A percentile compares a stretch with the other conserved stretches of the same genome.
Evolutionary conservation across 2,888 invertebrate genomes (phyloP).

Genomic region (Chymomyza amoena): DNA sequence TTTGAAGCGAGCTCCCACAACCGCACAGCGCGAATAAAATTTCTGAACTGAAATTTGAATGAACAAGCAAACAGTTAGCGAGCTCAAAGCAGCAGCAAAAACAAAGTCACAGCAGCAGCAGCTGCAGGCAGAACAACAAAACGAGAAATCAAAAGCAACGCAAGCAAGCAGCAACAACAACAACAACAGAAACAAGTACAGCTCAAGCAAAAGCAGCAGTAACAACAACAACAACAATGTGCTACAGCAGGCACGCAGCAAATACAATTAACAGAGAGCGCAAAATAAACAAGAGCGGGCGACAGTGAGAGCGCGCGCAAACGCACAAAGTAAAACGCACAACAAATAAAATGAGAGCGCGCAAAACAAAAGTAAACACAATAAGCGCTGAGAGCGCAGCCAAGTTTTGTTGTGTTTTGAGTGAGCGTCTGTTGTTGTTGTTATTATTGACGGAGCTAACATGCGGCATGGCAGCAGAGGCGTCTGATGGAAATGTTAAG

Average conservation of each 20-base stretch:
- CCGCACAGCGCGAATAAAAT: constrained; percentile 60
- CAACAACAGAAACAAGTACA: constrained; percentile 33
- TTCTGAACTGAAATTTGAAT: constrained; percentile 54
- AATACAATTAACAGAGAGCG: neutral
- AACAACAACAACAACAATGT: constrained; percentile 30
- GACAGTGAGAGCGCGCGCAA: neutral
- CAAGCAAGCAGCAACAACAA: constrained; percentile 13
- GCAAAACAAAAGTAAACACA: neutral
- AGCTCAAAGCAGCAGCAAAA: constrained; percentile 10
- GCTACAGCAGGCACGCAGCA: constrained; percentile 4
- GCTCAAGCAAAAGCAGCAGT: constrained; percentile 28
- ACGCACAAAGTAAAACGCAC: neutral
- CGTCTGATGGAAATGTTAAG: constrained; percentile 4
- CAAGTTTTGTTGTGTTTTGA: constrained; percentile 2
- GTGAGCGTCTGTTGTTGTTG: constrained; percentile 39
- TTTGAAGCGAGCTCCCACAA: constrained; percentile 48
- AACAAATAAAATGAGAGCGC: neutral
- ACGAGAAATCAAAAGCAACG: constrained; percentile 29
- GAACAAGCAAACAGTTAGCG: constrained; percentile 5
- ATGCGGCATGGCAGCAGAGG: constrained; percentile 6
- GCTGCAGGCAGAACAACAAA: constrained; percentile 37
- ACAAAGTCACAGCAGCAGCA: constrained; percentile 9
- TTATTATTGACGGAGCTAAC: constrained; percentile 27
- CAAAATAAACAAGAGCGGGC: constrained; percentile 1
- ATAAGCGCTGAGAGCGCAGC: neutral